These are phyloP conservation scores for Parasteatoda lunata DNA, from an alignment of 2,888 invertebrate species.

Conservation along the genomic window DNA sequence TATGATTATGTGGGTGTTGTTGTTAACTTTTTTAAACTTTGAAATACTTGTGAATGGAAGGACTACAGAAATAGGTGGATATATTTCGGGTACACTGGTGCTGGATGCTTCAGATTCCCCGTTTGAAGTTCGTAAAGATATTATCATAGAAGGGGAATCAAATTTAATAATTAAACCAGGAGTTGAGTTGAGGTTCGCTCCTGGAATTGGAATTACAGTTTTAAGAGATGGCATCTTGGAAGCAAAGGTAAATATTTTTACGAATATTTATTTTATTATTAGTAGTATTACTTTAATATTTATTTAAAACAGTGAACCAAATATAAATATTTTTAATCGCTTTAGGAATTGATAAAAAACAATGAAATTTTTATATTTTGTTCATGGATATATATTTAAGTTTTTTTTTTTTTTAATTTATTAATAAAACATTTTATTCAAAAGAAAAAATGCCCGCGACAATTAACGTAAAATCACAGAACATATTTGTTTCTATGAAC, in stretches of 20 bases:
- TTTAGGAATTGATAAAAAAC: too few relatives aligned
- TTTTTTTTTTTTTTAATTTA: too few relatives aligned
- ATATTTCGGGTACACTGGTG: slow-evolving; percentile 25
- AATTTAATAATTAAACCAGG: slow-evolving; percentile 92
- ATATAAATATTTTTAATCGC: too few relatives aligned
- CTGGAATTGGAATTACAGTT: slow-evolving; percentile 94
- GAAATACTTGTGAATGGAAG: slow-evolving; percentile 13
- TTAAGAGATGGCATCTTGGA: slow-evolving; percentile 83
- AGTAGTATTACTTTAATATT: neutral
- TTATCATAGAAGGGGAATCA: slow-evolving; percentile 85
- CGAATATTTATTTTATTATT: slow-evolving; percentile 62
- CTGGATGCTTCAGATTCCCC: slow-evolving; percentile 31
- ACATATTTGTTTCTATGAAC: too few relatives aligned
- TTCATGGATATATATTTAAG: too few relatives aligned
- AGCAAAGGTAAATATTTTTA: slow-evolving; percentile 79
- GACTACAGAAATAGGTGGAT: slow-evolving; percentile 59
- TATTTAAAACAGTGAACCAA: too few relatives aligned
- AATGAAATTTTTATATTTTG: too few relatives aligned
- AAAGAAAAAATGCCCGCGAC: too few relatives aligned
- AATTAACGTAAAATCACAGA: too few relatives aligned
- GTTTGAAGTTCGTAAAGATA: slow-evolving; percentile 76
- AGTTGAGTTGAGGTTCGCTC: slow-evolving; percentile 89
- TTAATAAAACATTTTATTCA: too few relatives aligned
- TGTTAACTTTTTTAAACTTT: slow-evolving; percentile 18
- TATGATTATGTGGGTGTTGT: slow-evolving; percentile 24